phyloP scores from a whole-genome alignment of 2,797 vertebrate species.

The Lithobates sylvaticus region DNA sequence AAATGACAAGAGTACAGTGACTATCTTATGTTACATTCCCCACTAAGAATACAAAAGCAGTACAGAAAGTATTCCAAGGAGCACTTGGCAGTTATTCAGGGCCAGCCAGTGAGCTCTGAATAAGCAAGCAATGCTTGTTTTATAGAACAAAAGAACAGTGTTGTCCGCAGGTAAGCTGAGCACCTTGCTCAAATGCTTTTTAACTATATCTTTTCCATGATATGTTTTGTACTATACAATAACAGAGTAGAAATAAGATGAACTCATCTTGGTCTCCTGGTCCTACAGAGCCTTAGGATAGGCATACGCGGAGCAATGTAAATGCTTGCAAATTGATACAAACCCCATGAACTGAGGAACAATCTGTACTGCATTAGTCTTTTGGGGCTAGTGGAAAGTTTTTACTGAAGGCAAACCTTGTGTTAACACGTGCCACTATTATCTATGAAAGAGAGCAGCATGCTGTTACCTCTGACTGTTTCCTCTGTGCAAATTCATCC shows the following conservation, averaged over 20 bases:
- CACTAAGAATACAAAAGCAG: constrained; percentile 40
- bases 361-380: no score
- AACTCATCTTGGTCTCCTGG: background rate
- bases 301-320: no score
- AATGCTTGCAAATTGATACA: no score
- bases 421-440: no score
- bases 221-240: constrained; percentile 15
- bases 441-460: background rate
- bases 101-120: background rate
- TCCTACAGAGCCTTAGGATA: constrained; percentile 7
- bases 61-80: constrained; percentile 44
- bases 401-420: no score
- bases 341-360: no score
- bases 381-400: no score
- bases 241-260: background rate
- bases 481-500: constrained; percentile 81
- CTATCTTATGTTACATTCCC: constrained; percentile 33
- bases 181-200: constrained; percentile 24
- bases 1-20: background rate
- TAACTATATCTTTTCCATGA: constrained; percentile 20
- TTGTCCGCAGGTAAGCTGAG: constrained; percentile 21
- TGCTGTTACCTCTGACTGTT: constrained; percentile 77
- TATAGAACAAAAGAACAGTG: constrained; percentile 22
- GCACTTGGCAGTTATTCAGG: constrained; percentile 39
- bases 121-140: constrained; percentile 19